phyloP scores from a whole-genome alignment of 2,113 vertebrate genomes.

The Gymnogyps californianus region DNA sequence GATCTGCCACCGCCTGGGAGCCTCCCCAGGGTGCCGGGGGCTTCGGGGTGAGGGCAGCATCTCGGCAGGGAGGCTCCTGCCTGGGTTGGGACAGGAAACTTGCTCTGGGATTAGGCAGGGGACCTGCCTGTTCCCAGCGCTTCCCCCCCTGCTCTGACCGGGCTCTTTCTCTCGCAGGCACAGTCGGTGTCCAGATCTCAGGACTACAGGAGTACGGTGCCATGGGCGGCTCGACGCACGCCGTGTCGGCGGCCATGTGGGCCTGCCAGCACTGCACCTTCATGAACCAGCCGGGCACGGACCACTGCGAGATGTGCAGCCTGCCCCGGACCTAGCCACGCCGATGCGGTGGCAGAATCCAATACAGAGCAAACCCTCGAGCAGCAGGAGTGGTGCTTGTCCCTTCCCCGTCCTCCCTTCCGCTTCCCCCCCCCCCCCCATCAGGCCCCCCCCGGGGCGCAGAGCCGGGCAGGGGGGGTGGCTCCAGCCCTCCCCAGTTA shows the following conservation, averaged over 20 bases:
- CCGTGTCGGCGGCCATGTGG: constrained; percentile 87
- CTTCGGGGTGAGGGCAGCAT: background rate
- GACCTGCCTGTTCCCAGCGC: background rate
- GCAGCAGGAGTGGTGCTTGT: constrained; percentile 19
- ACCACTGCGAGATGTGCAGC: constrained; percentile 98
- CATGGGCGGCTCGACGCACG: constrained; percentile 76
- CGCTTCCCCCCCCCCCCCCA: background rate
- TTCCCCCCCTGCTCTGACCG: background rate
- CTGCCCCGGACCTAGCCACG: constrained; percentile 85
- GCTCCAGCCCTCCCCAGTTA: background rate
- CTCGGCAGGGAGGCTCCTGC: background rate
- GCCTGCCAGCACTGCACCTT: constrained; percentile 98
- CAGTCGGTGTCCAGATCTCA: constrained; percentile 86
- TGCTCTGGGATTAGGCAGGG: background rate
- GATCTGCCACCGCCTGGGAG: background rate
- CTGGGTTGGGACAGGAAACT: background rate
- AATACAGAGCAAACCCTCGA: constrained; percentile 18
- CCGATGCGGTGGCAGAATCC: background rate
- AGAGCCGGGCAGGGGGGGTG: background rate
- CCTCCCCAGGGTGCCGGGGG: fast-evolving
- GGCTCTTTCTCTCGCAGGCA: constrained; percentile 74
- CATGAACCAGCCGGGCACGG: constrained; percentile 96
- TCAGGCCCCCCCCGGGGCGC: background rate
- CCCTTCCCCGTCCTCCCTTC: background rate
- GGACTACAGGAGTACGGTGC: constrained; percentile 87